phyloP scores from a whole-genome alignment of 2,797 vertebrate genomes.

The Pseudomugil tenellus region DNA sequence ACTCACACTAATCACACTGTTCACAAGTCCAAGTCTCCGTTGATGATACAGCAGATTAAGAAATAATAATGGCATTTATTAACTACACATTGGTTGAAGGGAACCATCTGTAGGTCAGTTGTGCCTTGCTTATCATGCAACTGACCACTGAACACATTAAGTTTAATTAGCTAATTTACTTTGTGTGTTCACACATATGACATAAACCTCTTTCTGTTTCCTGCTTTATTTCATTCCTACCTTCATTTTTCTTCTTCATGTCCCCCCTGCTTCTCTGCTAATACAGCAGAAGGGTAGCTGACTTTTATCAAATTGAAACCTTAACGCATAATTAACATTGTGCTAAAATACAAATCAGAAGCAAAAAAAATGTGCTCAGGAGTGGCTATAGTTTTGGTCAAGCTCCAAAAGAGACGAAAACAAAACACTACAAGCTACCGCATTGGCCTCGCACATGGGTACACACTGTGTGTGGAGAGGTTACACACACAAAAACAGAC shows the following conservation, averaged over 20 bases:
- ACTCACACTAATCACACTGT: neutral
- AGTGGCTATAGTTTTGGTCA: conserved; percentile 16
- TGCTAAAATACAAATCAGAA: conserved; percentile 37
- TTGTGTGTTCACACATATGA: conserved; percentile 56
- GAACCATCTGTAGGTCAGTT: conserved; percentile 46
- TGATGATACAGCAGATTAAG: conserved; percentile 30
- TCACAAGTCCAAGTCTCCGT: conserved; percentile 3
- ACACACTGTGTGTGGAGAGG: neutral
- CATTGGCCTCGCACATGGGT: neutral
- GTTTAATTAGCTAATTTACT: conserved; percentile 69
- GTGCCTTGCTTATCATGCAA: conserved; percentile 50
- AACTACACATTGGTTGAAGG: conserved; percentile 47
- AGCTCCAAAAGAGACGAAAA: conserved; percentile 40
- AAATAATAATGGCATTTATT: conserved; percentile 31
- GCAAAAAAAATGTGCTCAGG: conserved; percentile 10
- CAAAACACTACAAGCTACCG: conserved; percentile 25
- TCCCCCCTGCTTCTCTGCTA: neutral
- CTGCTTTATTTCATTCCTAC: conserved; percentile 3
- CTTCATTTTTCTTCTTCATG: conserved; percentile 8
- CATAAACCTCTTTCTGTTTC: conserved; percentile 34
- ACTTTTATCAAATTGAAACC: conserved; percentile 1
- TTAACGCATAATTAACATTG: conserved; percentile 10
- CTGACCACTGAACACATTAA: conserved; percentile 65
- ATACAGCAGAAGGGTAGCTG: conserved; percentile 17
- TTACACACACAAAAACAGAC: conserved; percentile 26